phyloP scores from a whole-genome alignment of 1,140 invertebrate species.

The Ceratina australensis region DNA sequence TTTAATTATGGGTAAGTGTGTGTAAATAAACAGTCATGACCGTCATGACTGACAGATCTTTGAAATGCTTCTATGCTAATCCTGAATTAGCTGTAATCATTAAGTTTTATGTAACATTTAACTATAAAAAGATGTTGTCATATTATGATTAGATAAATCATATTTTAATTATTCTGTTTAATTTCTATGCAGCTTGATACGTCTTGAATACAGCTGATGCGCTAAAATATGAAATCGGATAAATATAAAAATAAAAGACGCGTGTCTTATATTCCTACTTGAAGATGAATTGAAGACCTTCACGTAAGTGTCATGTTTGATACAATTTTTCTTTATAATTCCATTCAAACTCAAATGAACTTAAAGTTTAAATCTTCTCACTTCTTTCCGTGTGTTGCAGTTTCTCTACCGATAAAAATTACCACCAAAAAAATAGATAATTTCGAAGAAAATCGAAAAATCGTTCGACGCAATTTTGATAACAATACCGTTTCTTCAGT shows the following conservation, averaged over 20 bases:
- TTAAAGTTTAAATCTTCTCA: neutral
- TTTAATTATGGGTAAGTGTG: neutral
- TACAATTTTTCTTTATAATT: constrained; percentile 6
- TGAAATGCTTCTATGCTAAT: neutral
- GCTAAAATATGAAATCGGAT: constrained; percentile 6
- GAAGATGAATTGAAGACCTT: constrained; percentile 41
- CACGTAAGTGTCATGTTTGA: constrained; percentile 43
- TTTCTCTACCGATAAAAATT: constrained; percentile 8
- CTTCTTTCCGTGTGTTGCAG: constrained; percentile 18
- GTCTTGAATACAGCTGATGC: neutral
- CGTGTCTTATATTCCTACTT: constrained; percentile 6
- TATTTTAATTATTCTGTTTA: neutral
- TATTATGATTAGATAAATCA: too few species aligned
- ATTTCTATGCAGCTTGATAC: neutral
- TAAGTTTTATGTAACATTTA: neutral
- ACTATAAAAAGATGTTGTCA: too few species aligned
- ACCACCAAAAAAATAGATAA: constrained; percentile 29
- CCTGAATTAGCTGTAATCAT: neutral
- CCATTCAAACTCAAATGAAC: neutral
- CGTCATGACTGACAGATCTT: neutral
- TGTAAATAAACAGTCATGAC: neutral
- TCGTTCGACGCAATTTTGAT: constrained; percentile 55
- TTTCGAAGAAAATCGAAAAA: constrained; percentile 51
- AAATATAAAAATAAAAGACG: constrained; percentile 55
- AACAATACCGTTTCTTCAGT: constrained; percentile 39